Base-by-base conservation (phyloP, 2,888 invertebrate genomes). In the Dione vanillae region DNA sequence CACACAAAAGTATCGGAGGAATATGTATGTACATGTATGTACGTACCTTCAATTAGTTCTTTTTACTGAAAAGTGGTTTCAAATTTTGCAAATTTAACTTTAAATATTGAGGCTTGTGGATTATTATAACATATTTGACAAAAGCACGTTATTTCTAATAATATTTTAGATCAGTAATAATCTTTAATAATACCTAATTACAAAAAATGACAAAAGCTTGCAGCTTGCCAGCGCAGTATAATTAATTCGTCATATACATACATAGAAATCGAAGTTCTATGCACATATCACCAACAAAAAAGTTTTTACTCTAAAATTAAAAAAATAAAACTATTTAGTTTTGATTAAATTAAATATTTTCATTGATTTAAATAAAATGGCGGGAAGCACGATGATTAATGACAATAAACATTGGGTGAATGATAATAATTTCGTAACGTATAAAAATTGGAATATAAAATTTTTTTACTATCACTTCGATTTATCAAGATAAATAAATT, bases 241-340 rank as follows among this genome's bases (percentile, higher is more conserved):
- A 16, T 10, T 10, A 56, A 47, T 54, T 69, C 54, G 43, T 45
- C 45, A 69, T 64, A 49, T 7, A 40, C 19, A 20, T 35, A 65
- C 20, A 45, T 8, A 8, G 10, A 10, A 8, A 64, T 14, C 5
- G 37, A 54, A 40, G 64, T 69, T 69, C 64, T 69, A 56, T 37
- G 54, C 62, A 69, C 69, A 69, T 69, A 69, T 69, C 69, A 69
- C 69, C 69, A 64, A 54, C 54, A 12, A n/a, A 51, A 61, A 12
- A 43, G 43, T 41, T 20, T 27, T 27, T n/a, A n/a, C 20, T 7
- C 20, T 59, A 43, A 59, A n/a, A 59, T 20, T 27, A 27, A 5
- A 5, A 5, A 27, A 43, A 7, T 20, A 59, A n/a, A 8, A 7
- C n/a, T n/a, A n/a, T n/a, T n/a, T n/a, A n/a, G n/a, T n/a, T n/a